Evolutionary conservation across 1,140 invertebrate species (phyloP).

Genomic region (Halotydeus destructor): DNA sequence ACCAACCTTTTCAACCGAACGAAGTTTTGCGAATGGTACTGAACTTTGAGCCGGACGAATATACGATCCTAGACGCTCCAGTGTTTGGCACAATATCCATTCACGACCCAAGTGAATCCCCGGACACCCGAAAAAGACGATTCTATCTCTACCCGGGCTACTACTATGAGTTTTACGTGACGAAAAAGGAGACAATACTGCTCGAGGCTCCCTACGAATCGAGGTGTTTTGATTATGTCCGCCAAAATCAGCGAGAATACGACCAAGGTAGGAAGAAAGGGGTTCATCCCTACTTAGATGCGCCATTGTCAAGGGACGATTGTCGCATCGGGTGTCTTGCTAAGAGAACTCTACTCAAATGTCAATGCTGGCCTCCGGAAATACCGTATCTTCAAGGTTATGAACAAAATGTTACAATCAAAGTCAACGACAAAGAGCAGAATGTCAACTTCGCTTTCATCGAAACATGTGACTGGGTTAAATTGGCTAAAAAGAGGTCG

Average conservation of each 20-base stretch:
- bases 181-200: slow-evolving; percentile 3
- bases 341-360: slow-evolving; percentile 3
- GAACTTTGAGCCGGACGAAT: slow-evolving; percentile 4
- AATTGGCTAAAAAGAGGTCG: too few species aligned
- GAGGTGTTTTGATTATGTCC: slow-evolving; percentile 3
- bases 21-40: slow-evolving; percentile 6
- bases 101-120: slow-evolving; percentile 7
- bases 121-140: slow-evolving; percentile 4
- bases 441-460: too few species aligned
- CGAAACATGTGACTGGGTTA: too few species aligned
- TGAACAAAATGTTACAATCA: too few species aligned
- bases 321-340: slow-evolving; percentile 7
- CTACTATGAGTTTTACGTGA: slow-evolving; percentile 9
- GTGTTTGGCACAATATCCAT: slow-evolving; percentile 6
- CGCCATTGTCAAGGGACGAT: slow-evolving; percentile 2
- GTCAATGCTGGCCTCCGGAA: slow-evolving; percentile 11
- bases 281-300: too few species aligned
- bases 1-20: slow-evolving; percentile 9
- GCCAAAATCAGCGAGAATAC: not conserved
- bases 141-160: slow-evolving; percentile 5
- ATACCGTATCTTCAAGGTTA: slow-evolving; percentile 6
- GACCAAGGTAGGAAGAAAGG: not conserved
- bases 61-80: slow-evolving; percentile 10
- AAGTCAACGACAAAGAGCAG: too few species aligned
- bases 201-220: slow-evolving; percentile 3